These are phyloP conservation scores for Alloplasta piceator DNA, from an alignment of 2,888 invertebrate species.

Conservation along the genomic window DNA sequence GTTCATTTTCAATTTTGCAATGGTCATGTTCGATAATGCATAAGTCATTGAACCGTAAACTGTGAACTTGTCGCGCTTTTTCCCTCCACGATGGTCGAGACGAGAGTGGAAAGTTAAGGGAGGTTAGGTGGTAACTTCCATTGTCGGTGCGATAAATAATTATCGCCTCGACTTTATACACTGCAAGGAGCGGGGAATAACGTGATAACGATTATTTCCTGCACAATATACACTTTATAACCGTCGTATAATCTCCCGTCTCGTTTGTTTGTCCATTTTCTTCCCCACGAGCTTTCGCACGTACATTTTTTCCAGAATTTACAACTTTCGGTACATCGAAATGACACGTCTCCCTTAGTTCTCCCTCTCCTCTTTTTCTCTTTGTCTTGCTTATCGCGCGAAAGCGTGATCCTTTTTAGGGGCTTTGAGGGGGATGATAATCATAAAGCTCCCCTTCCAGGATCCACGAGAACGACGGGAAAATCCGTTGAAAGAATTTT, in stretches of 20 bases:
- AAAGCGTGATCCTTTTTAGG: neutral
- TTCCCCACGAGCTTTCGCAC: neutral
- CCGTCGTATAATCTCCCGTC: neutral
- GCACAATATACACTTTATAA: slow-evolving; percentile 19
- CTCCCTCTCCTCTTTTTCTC: neutral
- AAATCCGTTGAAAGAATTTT: slow-evolving; percentile 46
- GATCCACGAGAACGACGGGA: neutral
- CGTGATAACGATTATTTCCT: slow-evolving; percentile 50
- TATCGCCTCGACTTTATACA: slow-evolving; percentile 12
- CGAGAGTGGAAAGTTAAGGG: slow-evolving; percentile 1
- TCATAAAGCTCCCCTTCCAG: slow-evolving; percentile 47
- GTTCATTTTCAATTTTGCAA: slow-evolving; percentile 21
- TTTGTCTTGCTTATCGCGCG: slow-evolving; percentile 44
- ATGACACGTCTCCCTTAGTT: too few relatives aligned
- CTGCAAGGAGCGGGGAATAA: neutral
- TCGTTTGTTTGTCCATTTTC: slow-evolving; percentile 3
- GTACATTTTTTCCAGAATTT: neutral
- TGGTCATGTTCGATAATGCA: slow-evolving; percentile 29
- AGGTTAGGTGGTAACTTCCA: slow-evolving; percentile 2
- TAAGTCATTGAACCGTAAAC: slow-evolving; percentile 13
- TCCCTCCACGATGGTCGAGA: neutral
- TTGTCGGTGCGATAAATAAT: slow-evolving; percentile 44
- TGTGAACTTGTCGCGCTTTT: neutral
- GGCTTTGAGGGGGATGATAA: slow-evolving; percentile 28
- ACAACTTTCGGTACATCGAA: neutral